These are phyloP conservation scores for Clarias platycephalus DNA, from an alignment of 2,797 vertebrate species.

Conservation along the genomic window DNA sequence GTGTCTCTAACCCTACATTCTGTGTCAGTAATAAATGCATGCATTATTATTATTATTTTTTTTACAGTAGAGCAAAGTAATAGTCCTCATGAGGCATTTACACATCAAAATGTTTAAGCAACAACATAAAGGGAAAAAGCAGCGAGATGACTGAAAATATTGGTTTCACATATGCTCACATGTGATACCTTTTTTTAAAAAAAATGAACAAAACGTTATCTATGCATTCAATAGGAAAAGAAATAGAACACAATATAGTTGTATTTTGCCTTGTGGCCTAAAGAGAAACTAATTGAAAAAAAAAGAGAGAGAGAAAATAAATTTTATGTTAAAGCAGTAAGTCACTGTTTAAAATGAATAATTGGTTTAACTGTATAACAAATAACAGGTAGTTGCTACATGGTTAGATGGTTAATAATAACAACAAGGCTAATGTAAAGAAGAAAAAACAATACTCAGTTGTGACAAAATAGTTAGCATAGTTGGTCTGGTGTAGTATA, in stretches of 20 bases:
- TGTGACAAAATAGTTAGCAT: not conserved
- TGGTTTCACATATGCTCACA: not conserved
- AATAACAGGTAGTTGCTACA: not conserved
- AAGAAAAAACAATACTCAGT: not conserved
- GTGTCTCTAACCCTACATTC: not conserved
- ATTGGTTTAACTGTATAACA: not conserved
- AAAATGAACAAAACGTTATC: not conserved
- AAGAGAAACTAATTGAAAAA: not conserved
- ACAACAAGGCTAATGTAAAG: not conserved
- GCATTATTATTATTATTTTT: constrained; percentile 1
- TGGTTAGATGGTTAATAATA: not conserved
- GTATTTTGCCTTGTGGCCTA: not conserved
- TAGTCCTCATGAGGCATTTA: constrained; percentile 17
- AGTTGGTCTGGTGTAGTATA: constrained; percentile 16
- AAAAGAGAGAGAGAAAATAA: not conserved
- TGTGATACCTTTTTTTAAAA: constrained; percentile 6
- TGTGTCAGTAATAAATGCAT: constrained; percentile 25
- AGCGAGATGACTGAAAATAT: not conserved
- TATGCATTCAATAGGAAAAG: constrained; percentile 4
- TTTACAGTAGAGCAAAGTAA: constrained; percentile 3
- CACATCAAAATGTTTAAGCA: not conserved
- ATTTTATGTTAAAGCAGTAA: not conserved
- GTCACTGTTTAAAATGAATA: not conserved
- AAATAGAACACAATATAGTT: constrained; percentile 1
- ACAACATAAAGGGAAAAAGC: constrained; percentile 1